phyloP scores from a whole-genome alignment of 2,888 invertebrate genomes.

The Adelphocoris suturalis region DNA sequence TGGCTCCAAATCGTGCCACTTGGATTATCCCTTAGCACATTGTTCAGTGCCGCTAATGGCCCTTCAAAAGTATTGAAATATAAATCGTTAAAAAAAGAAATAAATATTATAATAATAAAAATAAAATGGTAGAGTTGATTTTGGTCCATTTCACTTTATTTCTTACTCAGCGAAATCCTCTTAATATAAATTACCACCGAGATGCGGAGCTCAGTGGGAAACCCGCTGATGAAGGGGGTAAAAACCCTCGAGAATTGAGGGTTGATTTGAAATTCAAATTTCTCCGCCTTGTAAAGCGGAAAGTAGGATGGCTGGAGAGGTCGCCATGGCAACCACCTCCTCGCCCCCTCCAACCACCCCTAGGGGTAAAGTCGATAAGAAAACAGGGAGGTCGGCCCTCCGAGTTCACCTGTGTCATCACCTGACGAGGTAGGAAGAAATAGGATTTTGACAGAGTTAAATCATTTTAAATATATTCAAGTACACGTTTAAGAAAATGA shows the following conservation, averaged over 20 bases:
- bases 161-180: neutral
- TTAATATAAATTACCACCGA: neutral
- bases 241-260: neutral
- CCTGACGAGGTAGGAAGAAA: neutral
- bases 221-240: neutral
- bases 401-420: neutral
- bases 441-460: too few relatives aligned
- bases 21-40: too few relatives aligned
- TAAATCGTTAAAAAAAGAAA: too few relatives aligned
- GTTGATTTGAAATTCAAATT: slow-evolving; percentile 57
- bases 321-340: slow-evolving; percentile 41
- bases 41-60: too few relatives aligned
- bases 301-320: slow-evolving; percentile 12
- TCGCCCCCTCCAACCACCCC: neutral
- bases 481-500: too few relatives aligned
- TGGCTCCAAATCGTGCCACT: too few relatives aligned
- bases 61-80: too few relatives aligned
- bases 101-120: too few relatives aligned
- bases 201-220: neutral
- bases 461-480: too few relatives aligned
- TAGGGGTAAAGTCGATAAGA: slow-evolving; percentile 46
- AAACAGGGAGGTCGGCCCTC: slow-evolving; percentile 2
- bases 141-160: too few relatives aligned
- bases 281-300: slow-evolving; percentile 2
- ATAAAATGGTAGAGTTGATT: too few relatives aligned